Evolutionary conservation across 2,113 vertebrate species (phyloP).

Genomic region (Paramormyrops kingsleyae): DNA sequence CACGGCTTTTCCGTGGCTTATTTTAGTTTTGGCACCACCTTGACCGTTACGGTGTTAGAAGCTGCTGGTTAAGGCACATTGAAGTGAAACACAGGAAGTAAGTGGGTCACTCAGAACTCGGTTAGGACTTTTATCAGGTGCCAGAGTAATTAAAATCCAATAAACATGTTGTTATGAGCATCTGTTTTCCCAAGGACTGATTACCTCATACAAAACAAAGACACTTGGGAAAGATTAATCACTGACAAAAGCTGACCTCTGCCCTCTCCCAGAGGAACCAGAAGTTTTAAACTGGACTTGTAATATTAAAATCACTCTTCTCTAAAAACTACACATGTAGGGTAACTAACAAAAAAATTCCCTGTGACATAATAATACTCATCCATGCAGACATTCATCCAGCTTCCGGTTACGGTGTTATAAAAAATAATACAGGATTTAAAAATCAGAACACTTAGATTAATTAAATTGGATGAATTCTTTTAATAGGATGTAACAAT

Average conservation of each 20-base stretch:
- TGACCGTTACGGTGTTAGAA: not conserved
- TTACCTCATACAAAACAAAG: not conserved
- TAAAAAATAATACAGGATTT: not conserved
- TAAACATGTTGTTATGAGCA: not conserved
- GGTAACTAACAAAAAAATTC: not conserved
- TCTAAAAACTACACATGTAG: not conserved
- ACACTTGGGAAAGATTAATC: constrained; percentile 1
- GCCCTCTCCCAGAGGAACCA: constrained; percentile 6
- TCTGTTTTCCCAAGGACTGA: constrained; percentile 1
- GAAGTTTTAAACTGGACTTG: constrained; percentile 10
- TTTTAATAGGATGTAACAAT: not conserved
- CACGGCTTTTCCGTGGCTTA: too few relatives aligned
- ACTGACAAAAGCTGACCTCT: constrained; percentile 36
- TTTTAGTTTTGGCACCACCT: not conserved
- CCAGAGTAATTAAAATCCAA: constrained; percentile 9
- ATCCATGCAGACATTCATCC: not conserved
- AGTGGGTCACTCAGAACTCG: not conserved
- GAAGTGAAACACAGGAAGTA: not conserved
- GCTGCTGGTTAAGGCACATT: not conserved
- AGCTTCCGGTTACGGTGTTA: not conserved
- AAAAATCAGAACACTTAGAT: not conserved
- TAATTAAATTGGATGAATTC: not conserved
- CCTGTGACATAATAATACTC: not conserved
- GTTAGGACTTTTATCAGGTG: constrained; percentile 4
- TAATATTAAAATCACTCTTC: not conserved